Evolutionary conservation across 2,888 invertebrate genomes (phyloP).

Genomic region (Ormia ochracea): DNA sequence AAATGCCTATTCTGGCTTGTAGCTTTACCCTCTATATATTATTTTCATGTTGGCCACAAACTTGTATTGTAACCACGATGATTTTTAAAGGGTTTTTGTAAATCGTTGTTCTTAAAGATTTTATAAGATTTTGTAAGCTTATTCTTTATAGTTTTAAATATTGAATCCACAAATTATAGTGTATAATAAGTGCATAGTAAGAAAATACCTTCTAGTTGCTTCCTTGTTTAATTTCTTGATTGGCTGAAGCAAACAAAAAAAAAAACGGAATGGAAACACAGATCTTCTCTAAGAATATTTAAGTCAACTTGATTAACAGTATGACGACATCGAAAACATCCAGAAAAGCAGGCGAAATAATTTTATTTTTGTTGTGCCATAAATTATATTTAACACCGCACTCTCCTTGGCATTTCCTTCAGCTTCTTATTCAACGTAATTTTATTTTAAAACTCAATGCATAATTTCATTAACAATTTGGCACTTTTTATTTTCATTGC

Average conservation of each 20-base stretch:
- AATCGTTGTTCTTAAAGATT: no score
- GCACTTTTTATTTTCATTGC: conserved; percentile 15
- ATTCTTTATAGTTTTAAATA: no score
- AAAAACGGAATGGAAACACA: conserved; percentile 4
- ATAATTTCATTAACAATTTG: neutral
- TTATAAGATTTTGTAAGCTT: no score
- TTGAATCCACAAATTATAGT: neutral
- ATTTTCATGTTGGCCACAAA: no score
- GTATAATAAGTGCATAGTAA: neutral
- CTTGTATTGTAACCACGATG: no score
- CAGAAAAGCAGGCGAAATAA: neutral
- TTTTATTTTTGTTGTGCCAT: conserved; percentile 1
- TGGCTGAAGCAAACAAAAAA: neutral
- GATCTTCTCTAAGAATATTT: neutral
- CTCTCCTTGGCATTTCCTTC: neutral
- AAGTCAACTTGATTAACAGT: conserved; percentile 1
- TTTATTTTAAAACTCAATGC: neutral
- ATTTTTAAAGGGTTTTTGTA: no score
- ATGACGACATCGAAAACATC: conserved; percentile 34
- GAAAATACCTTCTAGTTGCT: neutral
- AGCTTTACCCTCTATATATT: no score
- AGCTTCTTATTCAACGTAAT: neutral
- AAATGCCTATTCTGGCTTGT: no score
- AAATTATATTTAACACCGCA: conserved; percentile 21
- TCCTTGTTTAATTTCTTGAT: neutral